Evolutionary conservation across 2,888 invertebrate species (phyloP), one percentile per base, ranked within the genome.

Genomic region (Willowsia nigromaculata): DNA sequence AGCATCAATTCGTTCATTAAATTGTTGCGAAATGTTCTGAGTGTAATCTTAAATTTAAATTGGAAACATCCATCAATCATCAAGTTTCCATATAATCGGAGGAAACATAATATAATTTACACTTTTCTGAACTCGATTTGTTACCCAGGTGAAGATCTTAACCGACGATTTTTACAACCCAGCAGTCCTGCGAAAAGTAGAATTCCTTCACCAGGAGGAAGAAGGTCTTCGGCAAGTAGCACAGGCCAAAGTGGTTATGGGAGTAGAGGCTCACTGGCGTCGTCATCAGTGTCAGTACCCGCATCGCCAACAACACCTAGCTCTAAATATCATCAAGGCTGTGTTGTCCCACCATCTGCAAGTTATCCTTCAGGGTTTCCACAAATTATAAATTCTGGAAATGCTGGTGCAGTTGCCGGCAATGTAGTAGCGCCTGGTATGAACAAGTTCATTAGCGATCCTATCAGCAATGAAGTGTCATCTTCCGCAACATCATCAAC

Each of bases 271-370:
- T 85, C 85, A 15, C 11, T 74, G 22, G 68, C 53, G 30, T 85
- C 85, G 30, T 85, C 85, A 1, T 89, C 90, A 1, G 85, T 83
- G 1, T 90, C 90, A 25, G 80, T 91, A 25, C 90, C 91, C 25
- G 90, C 85, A 27, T 90, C 90, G 13, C 90, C 90, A 11, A 91
- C 89, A 22, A 74, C 62, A 33, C 65, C 89, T 27, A 65, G 74
- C 13, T 91, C 91, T 11, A 90, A 90, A 65, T 92, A 91, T 68
- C 92, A 92, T 90, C 90, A 90, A 88, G 59, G 89, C 22, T 92
- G 92, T 50, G 86, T 86, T 53, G 74, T 88, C 13, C 87, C 88
- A 62, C 89, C 83, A 30, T 91, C 90, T 43, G 84, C 82, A 0
- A 88, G 84, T 53, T 90, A 80, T 62, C 89, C 91, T 4, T 90